Evolutionary conservation across 2,113 vertebrate genomes (phyloP).

Genomic region (Channa maculata): DNA sequence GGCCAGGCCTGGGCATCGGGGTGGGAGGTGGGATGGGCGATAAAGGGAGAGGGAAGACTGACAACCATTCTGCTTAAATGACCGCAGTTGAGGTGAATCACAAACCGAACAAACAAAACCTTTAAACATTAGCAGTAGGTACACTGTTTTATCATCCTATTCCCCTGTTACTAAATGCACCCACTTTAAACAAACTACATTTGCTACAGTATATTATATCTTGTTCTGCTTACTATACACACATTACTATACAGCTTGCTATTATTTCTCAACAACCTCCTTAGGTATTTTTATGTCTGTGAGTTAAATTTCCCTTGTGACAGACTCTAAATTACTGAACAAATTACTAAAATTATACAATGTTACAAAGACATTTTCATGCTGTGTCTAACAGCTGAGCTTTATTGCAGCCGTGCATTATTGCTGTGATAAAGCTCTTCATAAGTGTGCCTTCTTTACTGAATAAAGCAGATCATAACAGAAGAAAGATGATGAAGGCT

Average conservation of each 20-base stretch:
- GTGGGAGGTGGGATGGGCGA: slow-evolving; percentile 13
- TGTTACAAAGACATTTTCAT: background rate
- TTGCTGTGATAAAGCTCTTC: slow-evolving; percentile 2
- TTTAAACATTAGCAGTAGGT: slow-evolving; percentile 1
- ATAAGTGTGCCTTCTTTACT: background rate
- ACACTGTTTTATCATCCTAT: background rate
- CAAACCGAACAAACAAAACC: slow-evolving; percentile 4
- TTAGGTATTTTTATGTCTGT: background rate
- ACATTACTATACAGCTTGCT: too few relatives aligned
- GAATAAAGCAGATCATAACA: background rate
- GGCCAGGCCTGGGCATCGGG: slow-evolving; percentile 53
- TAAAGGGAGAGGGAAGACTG: slow-evolving; percentile 17
- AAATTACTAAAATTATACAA: slow-evolving; percentile 1
- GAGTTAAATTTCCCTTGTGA: slow-evolving; percentile 3
- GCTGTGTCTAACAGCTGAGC: background rate
- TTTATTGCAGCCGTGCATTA: background rate
- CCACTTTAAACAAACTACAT: background rate
- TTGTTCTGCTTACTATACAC: too few relatives aligned
- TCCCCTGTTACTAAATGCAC: background rate
- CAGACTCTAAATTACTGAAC: slow-evolving; percentile 9
- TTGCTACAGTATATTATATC: too few relatives aligned
- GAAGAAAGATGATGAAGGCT: slow-evolving; percentile 1
- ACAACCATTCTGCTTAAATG: slow-evolving; percentile 49
- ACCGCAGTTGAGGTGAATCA: slow-evolving; percentile 30
- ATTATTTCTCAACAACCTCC: background rate